A percentile compares a stretch with the other conserved stretches of the same genome.
Conservation (phyloP, 2,888 invertebrate genomes). For the Aplocera efformata region DNA sequence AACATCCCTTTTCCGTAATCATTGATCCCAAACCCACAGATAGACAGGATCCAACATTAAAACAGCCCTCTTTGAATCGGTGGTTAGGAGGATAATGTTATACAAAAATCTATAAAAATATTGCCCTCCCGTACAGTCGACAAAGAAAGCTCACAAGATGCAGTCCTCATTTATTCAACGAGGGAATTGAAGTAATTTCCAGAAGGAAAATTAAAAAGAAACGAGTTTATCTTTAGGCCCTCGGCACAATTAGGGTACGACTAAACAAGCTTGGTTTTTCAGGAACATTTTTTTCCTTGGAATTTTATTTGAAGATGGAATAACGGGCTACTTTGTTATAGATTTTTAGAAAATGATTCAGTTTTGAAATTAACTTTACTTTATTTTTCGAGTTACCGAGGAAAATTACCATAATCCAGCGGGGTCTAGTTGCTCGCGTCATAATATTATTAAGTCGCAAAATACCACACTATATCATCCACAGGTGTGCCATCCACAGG, state of each 20-base stretch:
- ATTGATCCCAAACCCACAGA: too few relatives aligned
- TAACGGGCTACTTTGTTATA: background rate
- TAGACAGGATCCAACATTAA: too few relatives aligned
- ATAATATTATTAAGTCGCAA: too few relatives aligned
- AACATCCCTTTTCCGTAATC: too few relatives aligned
- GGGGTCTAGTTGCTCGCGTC: too few relatives aligned
- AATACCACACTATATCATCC: too few relatives aligned
- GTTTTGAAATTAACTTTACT: too few relatives aligned
- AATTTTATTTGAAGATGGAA: slow-evolving; percentile 2
- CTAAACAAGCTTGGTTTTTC: slow-evolving; percentile 47
- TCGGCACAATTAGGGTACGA: slow-evolving; percentile 54
- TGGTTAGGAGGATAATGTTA: too few relatives aligned
- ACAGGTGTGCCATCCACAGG: too few relatives aligned
- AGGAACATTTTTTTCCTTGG: slow-evolving; percentile 8
- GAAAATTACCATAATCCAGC: too few relatives aligned
- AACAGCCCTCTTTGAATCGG: too few relatives aligned
- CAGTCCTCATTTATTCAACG: slow-evolving; percentile 58
- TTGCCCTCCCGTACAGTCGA: slow-evolving; percentile 40
- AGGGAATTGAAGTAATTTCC: slow-evolving; percentile 65
- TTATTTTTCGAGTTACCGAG: too few relatives aligned
- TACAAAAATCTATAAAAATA: slow-evolving; percentile 42
- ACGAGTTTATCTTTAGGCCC: slow-evolving; percentile 61
- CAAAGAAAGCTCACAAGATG: slow-evolving; percentile 26
- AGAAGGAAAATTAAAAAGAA: slow-evolving; percentile 68
- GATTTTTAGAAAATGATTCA: background rate